These are phyloP conservation scores for Aleiodes testaceus DNA, from an alignment of 2,888 invertebrate species.

Conservation along the genomic window DNA sequence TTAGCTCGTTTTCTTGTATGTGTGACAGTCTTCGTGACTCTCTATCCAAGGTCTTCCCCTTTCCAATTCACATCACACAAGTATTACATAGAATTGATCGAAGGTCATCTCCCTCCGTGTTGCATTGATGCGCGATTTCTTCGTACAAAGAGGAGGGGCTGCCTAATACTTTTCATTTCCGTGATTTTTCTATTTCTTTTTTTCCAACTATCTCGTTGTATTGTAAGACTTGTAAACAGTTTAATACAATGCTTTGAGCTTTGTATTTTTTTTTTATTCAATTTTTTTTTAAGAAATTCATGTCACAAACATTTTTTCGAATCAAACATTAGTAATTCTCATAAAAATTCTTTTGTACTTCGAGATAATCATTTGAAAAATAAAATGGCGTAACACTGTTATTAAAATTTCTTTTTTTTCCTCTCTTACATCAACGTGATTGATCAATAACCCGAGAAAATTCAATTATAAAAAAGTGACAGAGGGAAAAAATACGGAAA, in stretches of 20 bases:
- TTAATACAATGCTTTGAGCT: neutral
- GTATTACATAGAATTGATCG: conserved; percentile 51
- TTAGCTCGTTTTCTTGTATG: conserved; percentile 3
- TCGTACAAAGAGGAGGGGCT: conserved; percentile 25
- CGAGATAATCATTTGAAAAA: no score
- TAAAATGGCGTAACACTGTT: no score
- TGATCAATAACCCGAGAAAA: conserved; percentile 3
- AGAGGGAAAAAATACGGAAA: conserved; percentile 18
- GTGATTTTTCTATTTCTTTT: conserved; percentile 32
- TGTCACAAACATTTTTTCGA: no score
- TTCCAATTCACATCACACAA: conserved; percentile 60
- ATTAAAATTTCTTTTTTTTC: conserved; percentile 7
- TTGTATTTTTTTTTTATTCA: neutral
- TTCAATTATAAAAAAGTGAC: neutral
- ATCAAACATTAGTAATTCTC: no score
- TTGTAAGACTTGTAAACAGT: neutral
- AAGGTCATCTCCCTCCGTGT: conserved; percentile 57
- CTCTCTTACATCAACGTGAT: neutral
- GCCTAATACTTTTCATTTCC: conserved; percentile 47
- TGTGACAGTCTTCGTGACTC: conserved; percentile 61
- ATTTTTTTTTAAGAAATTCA: no score
- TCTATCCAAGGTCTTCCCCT: conserved; percentile 69
- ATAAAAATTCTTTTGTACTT: no score
- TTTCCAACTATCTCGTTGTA: conserved; percentile 15
- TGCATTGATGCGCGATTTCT: conserved; percentile 24